Percentiles rank a stretch among this genome's conserved stretches.
These are phyloP conservation scores for Uria aalge DNA, from an alignment of 2,113 vertebrate species.

Conservation along the genomic window DNA sequence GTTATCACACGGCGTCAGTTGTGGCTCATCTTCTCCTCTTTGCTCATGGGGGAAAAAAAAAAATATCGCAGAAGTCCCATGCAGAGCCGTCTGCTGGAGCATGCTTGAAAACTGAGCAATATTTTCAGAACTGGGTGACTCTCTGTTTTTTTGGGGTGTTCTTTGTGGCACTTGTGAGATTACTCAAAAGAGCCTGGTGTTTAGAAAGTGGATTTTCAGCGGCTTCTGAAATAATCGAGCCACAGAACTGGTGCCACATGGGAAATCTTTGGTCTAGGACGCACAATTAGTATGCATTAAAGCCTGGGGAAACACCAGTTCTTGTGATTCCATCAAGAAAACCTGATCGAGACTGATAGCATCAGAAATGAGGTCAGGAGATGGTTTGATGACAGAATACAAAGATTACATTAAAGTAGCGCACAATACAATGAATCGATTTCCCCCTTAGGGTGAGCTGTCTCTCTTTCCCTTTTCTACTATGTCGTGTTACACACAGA, in stretches of 20 bases:
- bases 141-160: background rate
- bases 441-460: background rate
- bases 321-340: background rate
- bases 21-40: background rate
- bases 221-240: background rate
- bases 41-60: background rate
- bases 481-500: fast-evolving
- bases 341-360: background rate
- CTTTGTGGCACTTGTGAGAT: background rate
- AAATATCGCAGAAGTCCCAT: background rate
- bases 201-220: background rate
- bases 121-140: background rate
- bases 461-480: background rate
- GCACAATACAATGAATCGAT: background rate
- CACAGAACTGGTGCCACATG: background rate
- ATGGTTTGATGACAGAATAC: background rate
- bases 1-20: fast-evolving
- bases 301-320: background rate
- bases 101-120: background rate
- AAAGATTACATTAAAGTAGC: background rate
- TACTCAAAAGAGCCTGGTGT: background rate
- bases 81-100: background rate
- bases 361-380: background rate
- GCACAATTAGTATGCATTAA: background rate
- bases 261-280: background rate